Base-by-base conservation (phyloP, 2,797 vertebrate species). In the Lepilemur ruficaudatus region DNA sequence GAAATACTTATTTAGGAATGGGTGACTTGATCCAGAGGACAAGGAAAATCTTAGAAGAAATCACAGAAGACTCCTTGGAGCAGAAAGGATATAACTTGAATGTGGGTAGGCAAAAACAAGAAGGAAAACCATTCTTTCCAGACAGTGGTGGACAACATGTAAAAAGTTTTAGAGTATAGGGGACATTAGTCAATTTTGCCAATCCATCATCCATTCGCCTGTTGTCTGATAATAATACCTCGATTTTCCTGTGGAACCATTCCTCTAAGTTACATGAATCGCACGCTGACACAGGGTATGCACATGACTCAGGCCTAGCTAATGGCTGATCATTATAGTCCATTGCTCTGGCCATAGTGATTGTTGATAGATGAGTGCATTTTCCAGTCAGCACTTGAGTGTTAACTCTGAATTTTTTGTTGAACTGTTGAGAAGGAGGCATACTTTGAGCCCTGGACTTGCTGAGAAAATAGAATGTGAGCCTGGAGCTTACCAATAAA, bases 331-430 rank as follows among this genome's bases (percentile, higher is more conserved):
- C 70, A 86, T 4, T 88, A 28, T 70, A 69, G 79, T 76, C 38
- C 25, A 41, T 86, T 72, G 17, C 78, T 95, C 23, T 93, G 73
- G 32, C 91, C n/a, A 82, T 35, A 67, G 61, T 91, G 79, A 65
- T 86, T 91, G 30, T 91, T 85, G 48, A 93, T 11, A 93, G 69
- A 72, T 67, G 48, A 67, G 3, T 67, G 46, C n/a, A 52, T 93
- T 93, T 93, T 94, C 87, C 52, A 80, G 5, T 94, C 23, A 52
- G 25, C 35, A 65, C 7, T 57, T 38, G 67, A 94, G 14, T 59
- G 63, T 94, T 86, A 92, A 90, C 76, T 94, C 83, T 83, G 93
- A 79, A 75, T 63, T 93, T 79, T 95, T 92, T 83, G 23, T 79
- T 91, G 32, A 43, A 48, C 70, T 91, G 1, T 84, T 81, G 76